phyloP scores from a whole-genome alignment of 2,797 vertebrate genomes.

The Craterocephalus amniculus region DNA sequence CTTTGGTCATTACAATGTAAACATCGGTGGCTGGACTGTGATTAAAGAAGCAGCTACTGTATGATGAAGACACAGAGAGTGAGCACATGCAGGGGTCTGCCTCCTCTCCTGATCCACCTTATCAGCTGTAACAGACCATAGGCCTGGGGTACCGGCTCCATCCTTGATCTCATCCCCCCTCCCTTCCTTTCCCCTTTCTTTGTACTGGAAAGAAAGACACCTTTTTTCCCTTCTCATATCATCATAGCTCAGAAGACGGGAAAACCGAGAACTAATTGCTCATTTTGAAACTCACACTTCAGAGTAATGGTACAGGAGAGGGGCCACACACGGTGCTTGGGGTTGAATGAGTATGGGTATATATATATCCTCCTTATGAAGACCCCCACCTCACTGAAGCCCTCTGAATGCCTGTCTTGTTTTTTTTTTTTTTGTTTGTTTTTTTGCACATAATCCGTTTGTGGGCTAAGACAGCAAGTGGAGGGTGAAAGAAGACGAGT shows the following conservation, averaged over 20 bases:
- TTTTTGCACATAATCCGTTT: slow-evolving; percentile 67
- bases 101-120: slow-evolving; percentile 64
- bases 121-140: slow-evolving; percentile 72
- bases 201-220: slow-evolving; percentile 6
- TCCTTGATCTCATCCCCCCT: slow-evolving; percentile 53
- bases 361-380: slow-evolving; percentile 47
- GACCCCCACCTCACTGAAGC: slow-evolving; percentile 36
- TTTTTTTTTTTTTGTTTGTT: slow-evolving; percentile 60
- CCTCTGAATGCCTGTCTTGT: slow-evolving; percentile 1
- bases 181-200: slow-evolving; percentile 10
- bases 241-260: slow-evolving; percentile 37
- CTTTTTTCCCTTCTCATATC: slow-evolving; percentile 30
- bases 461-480: slow-evolving; percentile 53
- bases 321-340: slow-evolving; percentile 39
- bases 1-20: slow-evolving; percentile 50
- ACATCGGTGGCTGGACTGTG: slow-evolving; percentile 56
- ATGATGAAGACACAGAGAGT: slow-evolving; percentile 15
- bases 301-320: slow-evolving; percentile 22
- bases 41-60: slow-evolving; percentile 46
- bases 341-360: slow-evolving; percentile 56
- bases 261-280: slow-evolving; percentile 51
- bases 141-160: slow-evolving; percentile 43
- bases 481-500: slow-evolving; percentile 54
- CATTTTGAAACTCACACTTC: slow-evolving; percentile 44
- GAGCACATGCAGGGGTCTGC: background rate